Conservation (phyloP, 2,888 invertebrate species). For the Limnephilus auricula region DNA sequence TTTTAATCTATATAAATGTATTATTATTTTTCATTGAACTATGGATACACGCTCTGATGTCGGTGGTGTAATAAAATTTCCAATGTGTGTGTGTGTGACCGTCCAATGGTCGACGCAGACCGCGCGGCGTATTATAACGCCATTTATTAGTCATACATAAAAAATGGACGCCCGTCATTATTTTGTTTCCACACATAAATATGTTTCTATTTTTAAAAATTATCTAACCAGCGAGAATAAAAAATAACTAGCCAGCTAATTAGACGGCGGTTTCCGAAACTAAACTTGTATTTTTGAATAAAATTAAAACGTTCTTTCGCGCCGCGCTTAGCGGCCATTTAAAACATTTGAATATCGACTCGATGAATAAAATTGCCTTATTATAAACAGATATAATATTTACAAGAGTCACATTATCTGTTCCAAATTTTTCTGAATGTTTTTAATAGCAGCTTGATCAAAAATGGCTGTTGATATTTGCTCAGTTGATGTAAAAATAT, state of each 20-base stretch:
- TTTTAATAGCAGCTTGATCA: slow-evolving; percentile 41
- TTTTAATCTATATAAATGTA: neutral
- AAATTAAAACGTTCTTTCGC: neutral
- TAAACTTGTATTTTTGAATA: slow-evolving; percentile 33
- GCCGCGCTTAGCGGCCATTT: slow-evolving; percentile 17
- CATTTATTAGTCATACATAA: slow-evolving; percentile 21
- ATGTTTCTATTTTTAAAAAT: slow-evolving; percentile 50
- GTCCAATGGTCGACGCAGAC: neutral
- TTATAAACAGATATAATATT: slow-evolving; percentile 18
- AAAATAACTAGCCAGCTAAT: slow-evolving; percentile 23
- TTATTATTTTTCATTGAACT: neutral
- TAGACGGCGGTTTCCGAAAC: slow-evolving; percentile 29
- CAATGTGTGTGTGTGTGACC: neutral
- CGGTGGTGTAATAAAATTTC: no score
- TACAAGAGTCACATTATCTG: slow-evolving; percentile 18
- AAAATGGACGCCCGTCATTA: neutral
- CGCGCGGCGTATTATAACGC: neutral
- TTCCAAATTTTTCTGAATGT: slow-evolving; percentile 11
- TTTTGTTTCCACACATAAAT: slow-evolving; percentile 22
- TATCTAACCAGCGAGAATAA: slow-evolving; percentile 45
- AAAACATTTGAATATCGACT: neutral
- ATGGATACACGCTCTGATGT: neutral
- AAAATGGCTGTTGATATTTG: slow-evolving; percentile 56
- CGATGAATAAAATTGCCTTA: slow-evolving; percentile 25
- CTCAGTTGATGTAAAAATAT: slow-evolving; percentile 53